Conservation (phyloP, 2,113 vertebrate genomes). For the Megalops atlanticus region DNA sequence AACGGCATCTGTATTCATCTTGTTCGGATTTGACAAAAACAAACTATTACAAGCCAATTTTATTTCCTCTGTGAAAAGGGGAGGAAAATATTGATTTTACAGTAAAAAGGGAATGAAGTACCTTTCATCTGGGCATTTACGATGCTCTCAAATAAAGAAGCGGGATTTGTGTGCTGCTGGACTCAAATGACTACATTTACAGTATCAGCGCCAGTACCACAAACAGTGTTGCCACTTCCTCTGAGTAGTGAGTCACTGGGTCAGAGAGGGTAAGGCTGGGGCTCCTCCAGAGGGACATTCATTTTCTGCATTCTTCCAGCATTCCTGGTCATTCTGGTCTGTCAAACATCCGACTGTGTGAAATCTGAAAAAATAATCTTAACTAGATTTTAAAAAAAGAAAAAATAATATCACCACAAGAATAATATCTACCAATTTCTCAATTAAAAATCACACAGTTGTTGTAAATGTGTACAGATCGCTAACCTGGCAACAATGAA, state of each 20-base stretch:
- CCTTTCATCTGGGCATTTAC: neutral
- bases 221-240: neutral
- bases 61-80: slow-evolving; percentile 47
- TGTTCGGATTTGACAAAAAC: slow-evolving; percentile 30
- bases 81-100: slow-evolving; percentile 20
- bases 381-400: too few species aligned
- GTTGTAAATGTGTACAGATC: too few species aligned
- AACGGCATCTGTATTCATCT: slow-evolving; percentile 33
- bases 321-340: too few species aligned
- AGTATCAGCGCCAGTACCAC: neutral
- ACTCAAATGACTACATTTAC: neutral
- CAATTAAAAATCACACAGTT: too few species aligned
- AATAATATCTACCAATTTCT: too few species aligned
- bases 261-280: neutral
- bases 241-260: neutral
- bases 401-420: too few species aligned
- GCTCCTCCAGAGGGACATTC: neutral
- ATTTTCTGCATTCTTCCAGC: too few species aligned
- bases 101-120: neutral
- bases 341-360: too few species aligned
- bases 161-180: neutral
- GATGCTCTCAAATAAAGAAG: neutral
- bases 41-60: slow-evolving; percentile 36
- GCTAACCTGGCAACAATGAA: too few species aligned
- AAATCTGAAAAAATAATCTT: too few species aligned